Evolutionary conservation across 2,113 vertebrate species (phyloP), one percentile per base, ranked within the genome.

Genomic region (Eudyptes chrysolophus): DNA sequence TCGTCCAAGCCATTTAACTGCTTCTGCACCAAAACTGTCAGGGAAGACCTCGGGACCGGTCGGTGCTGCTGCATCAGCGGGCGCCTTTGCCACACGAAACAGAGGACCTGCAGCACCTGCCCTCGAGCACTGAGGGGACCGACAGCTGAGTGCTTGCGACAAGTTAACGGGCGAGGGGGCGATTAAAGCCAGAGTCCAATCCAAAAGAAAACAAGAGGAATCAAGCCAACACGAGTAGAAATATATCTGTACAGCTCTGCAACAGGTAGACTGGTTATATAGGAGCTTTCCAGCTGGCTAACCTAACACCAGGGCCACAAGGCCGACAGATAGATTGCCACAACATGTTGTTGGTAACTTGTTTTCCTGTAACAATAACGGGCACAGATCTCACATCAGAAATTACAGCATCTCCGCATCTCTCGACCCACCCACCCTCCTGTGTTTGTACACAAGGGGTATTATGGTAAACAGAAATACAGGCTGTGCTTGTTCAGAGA

Each of bases 111-210:
- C 44, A 49, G 74, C 54, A 18, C 6, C 68, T 21, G 16, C 30
- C 51, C 62, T 38, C 0, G 1, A 62, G 42, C 42, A 7, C 0
- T 0, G 68, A 61, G 36, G 36, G 36, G 24, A 48, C 36, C 4
- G 1, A 44, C 30, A 34, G 52, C n/a, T 5, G 16, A 34, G 54
- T 0, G 3, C 34, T 38, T 60, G 13, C 5, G 13, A 22, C 11
- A 65, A 16, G 48, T 13, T 55, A 36, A n/a, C 0, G 0, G 49
- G 8, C 57, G 40, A 62, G 11, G 54, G 10, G 29, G 25, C n/a
- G 34, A 38, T 9, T 36, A 55, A 32, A 79, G 61, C 30, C 77
- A 38, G 55, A 27, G 25, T 32, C 38, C 44, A 49, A 7, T 5
- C 55, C 44, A 27, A 64, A 30, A 20, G 82, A 46, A 62, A 68